Evolutionary conservation across 2,888 invertebrate genomes (phyloP), one percentile per base, ranked within the genome.

Genomic region (Resseliella maxima): DNA sequence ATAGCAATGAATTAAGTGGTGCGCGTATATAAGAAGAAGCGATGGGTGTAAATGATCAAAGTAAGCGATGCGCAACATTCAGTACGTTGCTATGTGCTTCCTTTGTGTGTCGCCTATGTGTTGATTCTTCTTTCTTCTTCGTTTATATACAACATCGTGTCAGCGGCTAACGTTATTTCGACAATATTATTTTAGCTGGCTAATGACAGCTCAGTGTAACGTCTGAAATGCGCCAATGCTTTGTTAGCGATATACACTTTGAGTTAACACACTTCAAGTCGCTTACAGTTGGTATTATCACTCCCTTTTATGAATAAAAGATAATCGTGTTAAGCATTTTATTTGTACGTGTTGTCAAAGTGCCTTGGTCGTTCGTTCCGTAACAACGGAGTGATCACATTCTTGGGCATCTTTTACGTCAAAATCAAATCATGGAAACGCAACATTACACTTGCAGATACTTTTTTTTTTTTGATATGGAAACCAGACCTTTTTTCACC

Each of bases 271-370:
- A 72, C 72, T 72, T 72, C 15, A 35, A 72, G 72, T 35, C n/a
- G 27, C 72, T 72, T 35, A 72, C 72, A 72, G 31, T 72, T 72
- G 72, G 72, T 72, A 72, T 72, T 72, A 72, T 72, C 72, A 72
- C 72, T 72, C 35, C 59, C 24, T 59, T 59, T 59, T n/a, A 59
- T 59, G 59, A 59, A 59, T 59, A 59, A 59, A 59, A 59, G 59
- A 59, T 59, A 59, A 59, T 59, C 59, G 27, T 27, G 59, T 59
- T 59, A 59, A 59, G 59, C 59, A 24, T 59, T 59, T 59, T 59
- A 59, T 59, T 59, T 59, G 59, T 59, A 59, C 59, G 59, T 59
- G 59, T 59, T 59, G 59, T 59, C 59, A 59, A 59, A 59, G 27
- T 59, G 59, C 59, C 18, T 72, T 12, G 6, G 31, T 12, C 35